Evolutionary conservation across 2,888 invertebrate species (phyloP).

Genomic region (Polymixis flavicincta): DNA sequence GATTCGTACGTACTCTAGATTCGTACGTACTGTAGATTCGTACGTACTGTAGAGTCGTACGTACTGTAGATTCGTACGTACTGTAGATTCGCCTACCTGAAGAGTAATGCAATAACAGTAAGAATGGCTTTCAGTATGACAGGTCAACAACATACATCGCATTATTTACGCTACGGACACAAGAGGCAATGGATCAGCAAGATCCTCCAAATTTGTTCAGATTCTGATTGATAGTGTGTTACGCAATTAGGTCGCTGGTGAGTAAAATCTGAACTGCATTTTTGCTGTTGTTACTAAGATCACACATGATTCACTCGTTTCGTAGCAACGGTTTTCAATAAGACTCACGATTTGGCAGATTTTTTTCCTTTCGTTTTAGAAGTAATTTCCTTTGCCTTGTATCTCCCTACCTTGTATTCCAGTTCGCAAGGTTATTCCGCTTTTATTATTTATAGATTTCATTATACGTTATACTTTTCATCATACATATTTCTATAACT

Average conservation of each 20-base stretch:
- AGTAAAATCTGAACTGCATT: background rate
- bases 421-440: background rate
- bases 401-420: background rate
- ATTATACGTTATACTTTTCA: background rate
- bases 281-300: background rate
- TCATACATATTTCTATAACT: conserved; percentile 11
- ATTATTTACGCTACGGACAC: no score
- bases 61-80: no score
- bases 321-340: background rate
- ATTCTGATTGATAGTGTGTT: no score
- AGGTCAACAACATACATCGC: no score
- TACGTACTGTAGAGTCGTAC: no score
- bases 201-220: no score
- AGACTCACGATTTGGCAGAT: background rate
- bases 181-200: no score
- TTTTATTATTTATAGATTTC: background rate
- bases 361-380: background rate
- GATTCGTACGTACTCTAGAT: no score
- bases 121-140: no score
- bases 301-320: background rate
- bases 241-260: background rate
- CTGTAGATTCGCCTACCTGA: background rate
- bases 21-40: no score
- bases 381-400: background rate
- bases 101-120: no score